These are phyloP conservation scores for Halyomorpha halys DNA, from an alignment of 1,140 invertebrate genomes.

Conservation along the genomic window DNA sequence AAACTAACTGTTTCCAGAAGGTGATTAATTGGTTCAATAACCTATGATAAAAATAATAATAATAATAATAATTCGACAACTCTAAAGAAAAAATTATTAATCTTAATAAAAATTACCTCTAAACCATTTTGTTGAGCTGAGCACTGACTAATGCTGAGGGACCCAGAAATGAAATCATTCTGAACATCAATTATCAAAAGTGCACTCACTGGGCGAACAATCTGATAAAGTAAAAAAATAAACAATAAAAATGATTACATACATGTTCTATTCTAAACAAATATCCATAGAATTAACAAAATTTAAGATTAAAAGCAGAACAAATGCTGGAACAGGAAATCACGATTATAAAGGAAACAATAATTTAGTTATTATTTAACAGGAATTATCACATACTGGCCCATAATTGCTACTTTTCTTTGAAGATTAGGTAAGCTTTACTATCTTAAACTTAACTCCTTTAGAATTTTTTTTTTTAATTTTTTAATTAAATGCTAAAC, in stretches of 20 bases:
- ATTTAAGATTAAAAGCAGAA: too few species aligned
- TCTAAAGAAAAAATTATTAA: not conserved
- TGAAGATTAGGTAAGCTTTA: too few species aligned
- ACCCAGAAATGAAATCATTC: conserved; percentile 95
- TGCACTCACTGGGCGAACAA: conserved; percentile 76
- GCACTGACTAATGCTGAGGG: conserved; percentile 84
- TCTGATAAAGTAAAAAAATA: conserved; percentile 47
- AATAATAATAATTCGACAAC: conserved; percentile 16
- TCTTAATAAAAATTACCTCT: conserved; percentile 45
- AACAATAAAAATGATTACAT: not conserved
- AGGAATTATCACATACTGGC: too few species aligned
- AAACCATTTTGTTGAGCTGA: conserved; percentile 82
- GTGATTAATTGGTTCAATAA: conserved; percentile 83
- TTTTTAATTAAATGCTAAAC: too few species aligned
- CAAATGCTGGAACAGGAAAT: too few species aligned
- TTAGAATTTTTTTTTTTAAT: too few species aligned
- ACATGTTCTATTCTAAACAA: too few species aligned
- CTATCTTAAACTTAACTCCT: too few species aligned
- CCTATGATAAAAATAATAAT: conserved; percentile 38
- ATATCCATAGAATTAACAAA: too few species aligned
- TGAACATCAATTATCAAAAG: conserved; percentile 94
- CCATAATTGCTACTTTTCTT: too few species aligned
- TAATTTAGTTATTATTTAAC: too few species aligned
- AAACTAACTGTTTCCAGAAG: conserved; percentile 76
- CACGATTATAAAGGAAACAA: too few species aligned